Conservation (phyloP, 2,113 vertebrate genomes). For the Chinchilla lanigera region DNA sequence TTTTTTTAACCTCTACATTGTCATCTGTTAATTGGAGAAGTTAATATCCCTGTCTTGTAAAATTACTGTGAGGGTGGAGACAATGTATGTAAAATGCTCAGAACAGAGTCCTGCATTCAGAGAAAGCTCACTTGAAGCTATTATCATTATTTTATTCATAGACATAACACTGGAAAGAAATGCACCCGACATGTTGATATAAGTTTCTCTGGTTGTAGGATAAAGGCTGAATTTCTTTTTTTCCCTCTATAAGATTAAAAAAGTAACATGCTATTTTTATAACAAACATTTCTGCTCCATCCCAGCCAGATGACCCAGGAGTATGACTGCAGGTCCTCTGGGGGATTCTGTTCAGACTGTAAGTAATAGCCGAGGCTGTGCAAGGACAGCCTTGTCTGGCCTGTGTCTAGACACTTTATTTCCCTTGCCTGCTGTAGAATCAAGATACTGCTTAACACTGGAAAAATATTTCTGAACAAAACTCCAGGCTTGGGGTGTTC, state of each 20-base stretch:
- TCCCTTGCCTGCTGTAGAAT: background rate
- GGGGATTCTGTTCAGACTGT: background rate
- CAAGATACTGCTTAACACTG: background rate
- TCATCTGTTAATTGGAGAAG: background rate
- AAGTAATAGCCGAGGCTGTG: background rate
- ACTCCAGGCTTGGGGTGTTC: background rate
- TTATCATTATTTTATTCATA: background rate
- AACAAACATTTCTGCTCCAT: background rate
- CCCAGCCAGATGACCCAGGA: background rate
- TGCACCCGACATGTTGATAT: background rate
- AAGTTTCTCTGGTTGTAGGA: background rate
- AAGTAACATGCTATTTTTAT: background rate
- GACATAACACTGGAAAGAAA: background rate
- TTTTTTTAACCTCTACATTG: background rate
- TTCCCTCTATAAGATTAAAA: background rate
- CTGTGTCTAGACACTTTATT: slow-evolving; percentile 64
- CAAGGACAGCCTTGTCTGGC: background rate
- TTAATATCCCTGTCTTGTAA: background rate
- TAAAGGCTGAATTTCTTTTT: background rate
- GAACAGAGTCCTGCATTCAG: background rate
- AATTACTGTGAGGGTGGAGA: background rate
- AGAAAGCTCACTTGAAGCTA: background rate
- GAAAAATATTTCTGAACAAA: background rate
- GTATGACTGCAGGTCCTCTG: background rate
- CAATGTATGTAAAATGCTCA: fast-evolving